A percentile compares a stretch with the other conserved stretches of the same genome.
Evolutionary conservation across 35 echinoderm and acorn worm species (phyloP).

Genomic region (Eucidaris tribuloides): DNA sequence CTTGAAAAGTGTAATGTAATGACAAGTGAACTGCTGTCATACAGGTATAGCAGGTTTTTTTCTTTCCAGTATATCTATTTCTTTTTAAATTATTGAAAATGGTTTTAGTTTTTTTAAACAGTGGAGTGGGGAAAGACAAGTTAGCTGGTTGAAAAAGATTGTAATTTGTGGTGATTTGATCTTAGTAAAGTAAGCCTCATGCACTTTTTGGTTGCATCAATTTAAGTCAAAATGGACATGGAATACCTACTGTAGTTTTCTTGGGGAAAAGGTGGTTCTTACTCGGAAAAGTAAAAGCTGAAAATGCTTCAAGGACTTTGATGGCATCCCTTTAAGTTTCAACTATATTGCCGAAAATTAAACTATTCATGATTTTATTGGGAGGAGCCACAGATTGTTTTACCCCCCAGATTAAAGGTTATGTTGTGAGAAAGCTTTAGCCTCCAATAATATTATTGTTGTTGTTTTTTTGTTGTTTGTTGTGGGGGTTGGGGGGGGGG

Average conservation of each 20-base stretch:
- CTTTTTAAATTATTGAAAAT: too few relatives aligned
- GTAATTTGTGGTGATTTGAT: too few relatives aligned
- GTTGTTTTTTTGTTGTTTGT: neutral
- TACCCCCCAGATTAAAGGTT: neutral
- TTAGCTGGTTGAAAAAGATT: too few relatives aligned
- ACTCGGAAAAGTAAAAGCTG: too few relatives aligned
- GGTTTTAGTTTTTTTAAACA: too few relatives aligned
- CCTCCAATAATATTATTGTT: too few relatives aligned
- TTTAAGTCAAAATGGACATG: neutral
- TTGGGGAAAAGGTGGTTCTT: neutral
- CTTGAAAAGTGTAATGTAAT: too few relatives aligned
- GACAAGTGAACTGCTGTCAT: too few relatives aligned
- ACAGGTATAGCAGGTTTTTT: too few relatives aligned
- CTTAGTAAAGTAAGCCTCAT: neutral
- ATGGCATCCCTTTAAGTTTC: neutral
- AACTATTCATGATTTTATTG: neutral
- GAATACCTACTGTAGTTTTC: neutral
- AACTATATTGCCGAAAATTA: neutral
- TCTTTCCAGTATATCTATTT: too few relatives aligned
- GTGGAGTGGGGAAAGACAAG: too few relatives aligned
- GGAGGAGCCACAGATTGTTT: neutral
- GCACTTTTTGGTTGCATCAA: neutral
- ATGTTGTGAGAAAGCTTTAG: neutral
- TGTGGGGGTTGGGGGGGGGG: neutral
- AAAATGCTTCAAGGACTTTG: neutral